Base-by-base conservation (phyloP, 2,113 vertebrate species). In the Hemiprocne comata region DNA sequence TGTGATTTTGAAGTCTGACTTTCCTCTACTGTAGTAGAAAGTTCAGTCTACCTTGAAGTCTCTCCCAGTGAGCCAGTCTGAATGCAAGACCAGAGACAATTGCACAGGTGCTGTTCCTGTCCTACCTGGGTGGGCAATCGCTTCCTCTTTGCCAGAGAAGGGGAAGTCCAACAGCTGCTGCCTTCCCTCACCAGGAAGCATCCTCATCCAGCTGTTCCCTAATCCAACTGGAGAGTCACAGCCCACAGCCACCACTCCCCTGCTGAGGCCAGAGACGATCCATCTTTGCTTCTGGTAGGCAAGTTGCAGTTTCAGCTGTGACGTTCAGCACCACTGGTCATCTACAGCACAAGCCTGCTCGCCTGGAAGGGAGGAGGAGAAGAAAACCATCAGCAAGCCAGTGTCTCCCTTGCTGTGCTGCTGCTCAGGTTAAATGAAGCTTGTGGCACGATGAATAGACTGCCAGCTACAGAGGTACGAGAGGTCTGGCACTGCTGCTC, bases 371-470 rank as follows among this genome's bases (percentile, higher is more conserved):
- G 11, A 66, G n/a, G 16, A 77, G 42, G 38, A 64, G 60, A 62
- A 46, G 36, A 18, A 85, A 93, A 67, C 2, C 60, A 84, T 90
- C 79, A 84, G 55, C 25, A 71, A 60, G 48, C 33, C 11, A 0
- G 8, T 7, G 23, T 58, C 67, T 86, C 72, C 8, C 51, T 88
- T 46, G 38, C 25, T 36, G 33, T 36, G 46, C 62, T 23, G 26
- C 78, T 24, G 42, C 69, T 48, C 55, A 15, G 60, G 46, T 54
- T 91, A 89, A 96, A 85, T 85, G 89, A 70, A 87, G 62, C 87
- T 91, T 76, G 86, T 34, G 53, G 58, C 84, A 87, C 42, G 23
- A 21, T 1, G 58, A 89, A 87, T n/a, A 44, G 76, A 50, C 38
- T 88, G 57, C 25, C 5, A 53, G 34, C 69, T 50, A 7, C 33